Base-by-base conservation (phyloP, 2,113 vertebrate species). In the Aepyceros melampus region DNA sequence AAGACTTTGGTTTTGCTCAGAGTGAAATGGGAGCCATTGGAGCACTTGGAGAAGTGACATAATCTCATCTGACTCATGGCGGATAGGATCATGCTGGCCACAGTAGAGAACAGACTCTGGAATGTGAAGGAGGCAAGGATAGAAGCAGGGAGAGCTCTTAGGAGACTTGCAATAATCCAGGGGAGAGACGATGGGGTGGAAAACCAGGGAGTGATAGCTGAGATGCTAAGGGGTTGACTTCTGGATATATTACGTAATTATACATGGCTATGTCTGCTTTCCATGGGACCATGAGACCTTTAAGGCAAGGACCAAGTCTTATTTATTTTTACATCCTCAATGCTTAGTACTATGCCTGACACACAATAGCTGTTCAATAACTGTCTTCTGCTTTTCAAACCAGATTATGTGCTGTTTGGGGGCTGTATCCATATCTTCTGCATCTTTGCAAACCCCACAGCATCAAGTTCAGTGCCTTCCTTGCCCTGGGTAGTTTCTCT, bases 1-100 rank as follows among this genome's bases (percentile, higher is more conserved):
- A 91, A 62, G 78, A 76, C 10, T 96, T 92, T 55, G 74, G 36
- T 94, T 96, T 97, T 96, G 9, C 76, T 85, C 49, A n/a, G 55
- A 85, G 81, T 87, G 49, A 62, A 91, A 67, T 40, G n/a, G 90
- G 43, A 88, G n/a, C 33, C 53, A 31, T 11, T 53, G 53, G 58
- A 74, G 8, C 49, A 78, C 94, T 97, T 88, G 86, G 82, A 86
- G 43, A 71, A 87, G 47, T 87, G 84, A 87, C 23, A 89, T 45
- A n/a, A 97, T 87, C 55, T 91, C 40, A 97, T 87, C 49, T 91
- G 79, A 84, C 25, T 87, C 25, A 84, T 10, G 5, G 91, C 93
- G 78, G 96, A 53, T 62, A 91, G 16, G 36, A 89, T 74, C 88
- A 79, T 94, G 45, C 29, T 95, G 60, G 13, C 21, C 96, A 58